Evolutionary conservation across 2,888 invertebrate species (phyloP).

Genomic region (Conus canariensis): DNA sequence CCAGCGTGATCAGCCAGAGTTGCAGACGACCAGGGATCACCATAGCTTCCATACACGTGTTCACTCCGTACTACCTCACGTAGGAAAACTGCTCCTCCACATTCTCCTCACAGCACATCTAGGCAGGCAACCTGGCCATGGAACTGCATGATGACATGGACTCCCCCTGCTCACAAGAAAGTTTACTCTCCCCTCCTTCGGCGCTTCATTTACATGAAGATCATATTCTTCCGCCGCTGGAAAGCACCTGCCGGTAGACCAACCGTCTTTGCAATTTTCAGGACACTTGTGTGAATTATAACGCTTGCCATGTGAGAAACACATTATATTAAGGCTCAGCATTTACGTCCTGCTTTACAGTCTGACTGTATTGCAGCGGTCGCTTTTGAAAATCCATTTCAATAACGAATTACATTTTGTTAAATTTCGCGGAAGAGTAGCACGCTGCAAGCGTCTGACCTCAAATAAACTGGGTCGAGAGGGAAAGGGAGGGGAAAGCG

Average conservation of each 20-base stretch:
- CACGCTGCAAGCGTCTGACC: slow-evolving; percentile 8
- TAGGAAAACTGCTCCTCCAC: slow-evolving; percentile 31
- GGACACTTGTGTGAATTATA: neutral
- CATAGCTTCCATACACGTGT: slow-evolving; percentile 39
- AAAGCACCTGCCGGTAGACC: slow-evolving; percentile 37
- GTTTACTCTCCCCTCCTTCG: slow-evolving; percentile 37
- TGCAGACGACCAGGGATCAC: slow-evolving; percentile 24
- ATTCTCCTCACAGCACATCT: slow-evolving; percentile 25
- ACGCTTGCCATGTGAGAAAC: neutral
- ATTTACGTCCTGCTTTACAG: neutral
- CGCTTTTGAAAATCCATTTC: neutral
- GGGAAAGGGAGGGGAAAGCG: slow-evolving; percentile 4
- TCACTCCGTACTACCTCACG: slow-evolving; percentile 31
- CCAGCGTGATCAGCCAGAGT: slow-evolving; percentile 32
- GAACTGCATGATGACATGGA: slow-evolving; percentile 12
- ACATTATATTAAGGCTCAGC: neutral
- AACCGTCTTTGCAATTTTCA: neutral
- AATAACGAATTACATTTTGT: slow-evolving; percentile 25
- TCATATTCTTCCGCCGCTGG: slow-evolving; percentile 39
- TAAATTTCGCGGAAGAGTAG: slow-evolving; percentile 32
- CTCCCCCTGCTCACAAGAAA: slow-evolving; percentile 35
- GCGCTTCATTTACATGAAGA: slow-evolving; percentile 39
- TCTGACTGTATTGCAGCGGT: neutral
- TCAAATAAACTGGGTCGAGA: slow-evolving; percentile 34
- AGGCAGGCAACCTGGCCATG: neutral